Evolutionary conservation across 2,797 vertebrate genomes (phyloP).

Genomic region (Thalassophryne amazonica): DNA sequence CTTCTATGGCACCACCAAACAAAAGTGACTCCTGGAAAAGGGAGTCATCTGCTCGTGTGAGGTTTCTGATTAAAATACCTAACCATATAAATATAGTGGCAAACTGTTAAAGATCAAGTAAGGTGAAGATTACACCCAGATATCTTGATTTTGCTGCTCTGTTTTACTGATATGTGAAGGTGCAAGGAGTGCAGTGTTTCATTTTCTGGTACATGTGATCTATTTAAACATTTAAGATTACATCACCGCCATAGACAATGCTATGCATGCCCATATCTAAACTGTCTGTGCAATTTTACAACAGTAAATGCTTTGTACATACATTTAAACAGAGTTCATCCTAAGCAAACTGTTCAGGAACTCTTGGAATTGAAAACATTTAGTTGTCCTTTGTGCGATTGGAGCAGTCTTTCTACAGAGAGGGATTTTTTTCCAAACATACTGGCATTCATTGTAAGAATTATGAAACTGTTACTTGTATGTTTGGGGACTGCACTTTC

Average conservation of each 20-base stretch:
- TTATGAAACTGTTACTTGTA: conserved; percentile 13
- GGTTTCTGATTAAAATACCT: no score
- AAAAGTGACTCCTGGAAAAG: not conserved
- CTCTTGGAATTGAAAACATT: not conserved
- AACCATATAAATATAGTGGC: not conserved
- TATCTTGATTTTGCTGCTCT: not conserved
- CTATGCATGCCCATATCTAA: not conserved
- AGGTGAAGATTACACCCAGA: not conserved
- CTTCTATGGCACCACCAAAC: not conserved
- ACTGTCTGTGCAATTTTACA: conserved; percentile 1
- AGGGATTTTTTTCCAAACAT: conserved; percentile 12
- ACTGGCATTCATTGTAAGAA: conserved; percentile 7
- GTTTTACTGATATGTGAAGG: not conserved
- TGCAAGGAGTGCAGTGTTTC: not conserved
- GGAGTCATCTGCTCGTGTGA: not conserved
- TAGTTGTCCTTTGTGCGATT: not conserved
- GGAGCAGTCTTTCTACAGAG: not conserved
- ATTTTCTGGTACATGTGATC: not conserved
- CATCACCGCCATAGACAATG: not conserved
- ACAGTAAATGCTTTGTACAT: not conserved
- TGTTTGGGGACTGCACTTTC: conserved; percentile 14
- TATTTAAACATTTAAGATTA: not conserved
- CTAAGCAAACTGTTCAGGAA: not conserved
- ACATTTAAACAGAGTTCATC: conserved; percentile 8
- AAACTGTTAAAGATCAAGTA: no score